Conservation (phyloP, 2,888 invertebrate species). For the Gandaritis pyraliata region DNA sequence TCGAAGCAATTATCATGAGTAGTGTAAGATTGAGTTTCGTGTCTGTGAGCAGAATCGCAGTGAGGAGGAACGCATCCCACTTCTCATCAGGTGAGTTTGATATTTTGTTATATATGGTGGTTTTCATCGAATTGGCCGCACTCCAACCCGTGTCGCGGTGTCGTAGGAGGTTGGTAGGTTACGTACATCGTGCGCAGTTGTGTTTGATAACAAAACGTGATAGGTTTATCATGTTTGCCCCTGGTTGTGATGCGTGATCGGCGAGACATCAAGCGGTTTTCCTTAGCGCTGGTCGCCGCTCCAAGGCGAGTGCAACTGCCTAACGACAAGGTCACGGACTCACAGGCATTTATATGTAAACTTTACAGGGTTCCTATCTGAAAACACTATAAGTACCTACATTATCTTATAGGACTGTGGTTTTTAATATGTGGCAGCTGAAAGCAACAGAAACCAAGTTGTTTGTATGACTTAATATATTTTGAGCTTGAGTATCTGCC, state of each 20-base stretch:
- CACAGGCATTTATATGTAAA: constrained; percentile 3
- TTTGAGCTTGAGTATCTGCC: no score
- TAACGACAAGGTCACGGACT: constrained; percentile 42
- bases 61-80: constrained; percentile 70
- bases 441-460: no score
- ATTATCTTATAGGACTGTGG: no score
- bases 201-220: constrained; percentile 77
- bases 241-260: constrained; percentile 41
- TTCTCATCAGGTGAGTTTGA: constrained; percentile 74
- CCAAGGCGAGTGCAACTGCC: constrained; percentile 33
- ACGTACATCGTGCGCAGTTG: constrained; percentile 45
- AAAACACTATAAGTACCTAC: not conserved
- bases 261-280: constrained; percentile 21
- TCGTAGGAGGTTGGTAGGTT: constrained; percentile 22
- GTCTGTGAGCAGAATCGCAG: constrained; percentile 78
- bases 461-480: no score
- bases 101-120: constrained; percentile 49
- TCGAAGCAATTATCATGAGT: constrained; percentile 71
- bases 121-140: constrained; percentile 65
- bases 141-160: constrained; percentile 66
- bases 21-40: constrained; percentile 80
- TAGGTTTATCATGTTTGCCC: constrained; percentile 48
- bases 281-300: constrained; percentile 12
- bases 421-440: no score
- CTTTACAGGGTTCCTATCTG: constrained; percentile 30